Percentiles rank a stretch among this genome's conserved stretches.
phyloP scores from a whole-genome alignment of 2,113 vertebrate species.

The Trichomycterus rosablanca region DNA sequence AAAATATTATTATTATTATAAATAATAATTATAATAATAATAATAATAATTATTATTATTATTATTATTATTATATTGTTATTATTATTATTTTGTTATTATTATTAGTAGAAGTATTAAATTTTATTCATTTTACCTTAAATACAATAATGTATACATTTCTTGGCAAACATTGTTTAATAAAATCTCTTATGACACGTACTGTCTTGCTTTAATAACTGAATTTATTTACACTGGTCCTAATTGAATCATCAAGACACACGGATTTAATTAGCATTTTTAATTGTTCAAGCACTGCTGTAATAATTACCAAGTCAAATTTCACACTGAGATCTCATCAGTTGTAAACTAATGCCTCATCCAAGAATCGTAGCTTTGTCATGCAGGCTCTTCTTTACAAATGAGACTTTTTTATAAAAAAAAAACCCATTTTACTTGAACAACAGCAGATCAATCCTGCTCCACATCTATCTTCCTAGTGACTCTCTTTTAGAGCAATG shows the following conservation, averaged over 20 bases:
- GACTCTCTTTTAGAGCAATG: constrained; percentile 62
- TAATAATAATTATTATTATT: too few species aligned
- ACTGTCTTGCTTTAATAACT: too few species aligned
- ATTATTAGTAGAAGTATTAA: not conserved
- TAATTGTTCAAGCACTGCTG: constrained; percentile 2
- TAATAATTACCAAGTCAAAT: too few species aligned
- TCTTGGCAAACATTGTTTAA: too few species aligned
- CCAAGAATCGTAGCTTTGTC: constrained; percentile 40
- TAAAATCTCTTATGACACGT: too few species aligned
- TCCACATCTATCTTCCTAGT: constrained; percentile 56
- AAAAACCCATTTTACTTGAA: constrained; percentile 48
- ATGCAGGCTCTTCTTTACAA: constrained; percentile 48
- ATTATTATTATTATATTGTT: too few species aligned
- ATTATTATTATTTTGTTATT: too few species aligned
- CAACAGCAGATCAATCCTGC: constrained; percentile 54
- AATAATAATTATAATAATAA: too few species aligned
- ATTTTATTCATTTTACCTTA: too few species aligned
- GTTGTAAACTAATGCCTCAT: constrained; percentile 22
- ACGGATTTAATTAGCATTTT: constrained; percentile 44
- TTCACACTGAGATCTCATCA: not conserved
- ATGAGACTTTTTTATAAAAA: constrained; percentile 42
- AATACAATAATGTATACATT: too few species aligned
- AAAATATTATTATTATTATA: too few species aligned
- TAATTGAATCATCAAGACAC: constrained; percentile 9
- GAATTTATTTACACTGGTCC: constrained; percentile 1